Evolutionary conservation across 2,797 vertebrate species (phyloP).

Genomic region (Phalloptychus januarius): DNA sequence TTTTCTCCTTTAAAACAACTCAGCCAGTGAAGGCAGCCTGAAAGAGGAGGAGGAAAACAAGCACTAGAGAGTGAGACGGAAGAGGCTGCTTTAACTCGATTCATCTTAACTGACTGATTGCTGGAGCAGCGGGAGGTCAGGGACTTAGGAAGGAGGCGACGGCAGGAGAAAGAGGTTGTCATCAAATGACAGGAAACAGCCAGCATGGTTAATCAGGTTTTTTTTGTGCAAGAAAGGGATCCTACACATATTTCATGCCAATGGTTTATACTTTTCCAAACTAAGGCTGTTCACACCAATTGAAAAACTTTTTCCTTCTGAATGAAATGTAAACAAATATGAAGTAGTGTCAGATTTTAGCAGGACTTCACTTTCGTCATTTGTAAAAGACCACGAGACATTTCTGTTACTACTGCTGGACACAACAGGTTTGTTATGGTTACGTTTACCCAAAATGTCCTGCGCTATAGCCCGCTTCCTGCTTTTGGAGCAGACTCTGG

Average conservation of each 20-base stretch:
- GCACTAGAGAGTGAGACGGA: conserved; percentile 21
- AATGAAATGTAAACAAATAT: no score
- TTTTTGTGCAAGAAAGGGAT: conserved; percentile 8
- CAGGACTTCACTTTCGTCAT: no score
- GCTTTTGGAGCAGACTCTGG: no score
- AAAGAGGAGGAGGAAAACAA: conserved; percentile 18
- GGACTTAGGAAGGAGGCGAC: conserved; percentile 23
- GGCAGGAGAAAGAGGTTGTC: conserved; percentile 18
- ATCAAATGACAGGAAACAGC: conserved; percentile 37
- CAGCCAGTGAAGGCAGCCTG: conserved; percentile 2
- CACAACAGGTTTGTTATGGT: no score
- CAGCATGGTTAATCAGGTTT: conserved; percentile 44
- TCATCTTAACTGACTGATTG: conserved; percentile 14
- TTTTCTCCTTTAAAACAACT: conserved; percentile 14
- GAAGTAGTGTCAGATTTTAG: no score
- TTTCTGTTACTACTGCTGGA: no score
- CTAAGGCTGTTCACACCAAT: neutral
- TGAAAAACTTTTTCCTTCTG: no score
- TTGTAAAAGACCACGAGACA: no score
- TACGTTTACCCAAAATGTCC: no score
- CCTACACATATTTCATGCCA: neutral
- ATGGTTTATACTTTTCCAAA: neutral
- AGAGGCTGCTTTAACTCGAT: conserved; percentile 18
- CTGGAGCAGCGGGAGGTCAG: conserved; percentile 30
- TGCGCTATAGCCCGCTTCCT: no score